Evolutionary conservation across 2,888 invertebrate genomes (phyloP).

Genomic region (Caenorhabditis sp.): DNA sequence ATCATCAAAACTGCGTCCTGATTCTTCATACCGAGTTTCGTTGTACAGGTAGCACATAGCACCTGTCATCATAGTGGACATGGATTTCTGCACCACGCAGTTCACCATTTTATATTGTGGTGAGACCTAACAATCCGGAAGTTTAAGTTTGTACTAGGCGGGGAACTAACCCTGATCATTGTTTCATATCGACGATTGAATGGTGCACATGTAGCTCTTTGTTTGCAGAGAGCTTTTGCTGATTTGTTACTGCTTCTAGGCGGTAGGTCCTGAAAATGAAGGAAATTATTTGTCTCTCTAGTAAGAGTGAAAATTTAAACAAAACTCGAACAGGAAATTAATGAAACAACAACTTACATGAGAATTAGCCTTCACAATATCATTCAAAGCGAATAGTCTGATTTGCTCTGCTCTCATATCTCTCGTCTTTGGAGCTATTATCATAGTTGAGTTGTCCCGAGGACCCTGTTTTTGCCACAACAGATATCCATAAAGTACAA

Average conservation of each 20-base stretch:
- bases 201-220: constrained; percentile 37
- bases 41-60: constrained; percentile 73
- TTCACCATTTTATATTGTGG: constrained; percentile 70
- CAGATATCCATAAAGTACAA: constrained; percentile 25
- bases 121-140: constrained; percentile 40
- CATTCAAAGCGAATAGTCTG: constrained; percentile 43
- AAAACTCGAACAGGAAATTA: neutral
- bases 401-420: constrained; percentile 45
- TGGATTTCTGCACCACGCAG: constrained; percentile 74
- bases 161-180: constrained; percentile 42
- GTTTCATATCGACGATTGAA: constrained; percentile 53
- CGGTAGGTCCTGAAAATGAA: constrained; percentile 40
- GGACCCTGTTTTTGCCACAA: constrained; percentile 6
- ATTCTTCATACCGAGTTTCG: constrained; percentile 55
- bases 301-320: neutral
- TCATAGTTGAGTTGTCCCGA: constrained; percentile 11
- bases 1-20: constrained; percentile 52
- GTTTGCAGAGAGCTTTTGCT: constrained; percentile 43
- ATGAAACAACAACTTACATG: neutral
- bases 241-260: constrained; percentile 29
- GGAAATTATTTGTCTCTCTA: too few species aligned
- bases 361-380: constrained; percentile 49
- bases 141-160: neutral
- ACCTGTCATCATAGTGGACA: constrained; percentile 74
- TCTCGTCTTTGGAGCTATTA: constrained; percentile 24